These are phyloP conservation scores for Trichechus manatus DNA, from an alignment of 2,113 vertebrate species.

Conservation along the genomic window DNA sequence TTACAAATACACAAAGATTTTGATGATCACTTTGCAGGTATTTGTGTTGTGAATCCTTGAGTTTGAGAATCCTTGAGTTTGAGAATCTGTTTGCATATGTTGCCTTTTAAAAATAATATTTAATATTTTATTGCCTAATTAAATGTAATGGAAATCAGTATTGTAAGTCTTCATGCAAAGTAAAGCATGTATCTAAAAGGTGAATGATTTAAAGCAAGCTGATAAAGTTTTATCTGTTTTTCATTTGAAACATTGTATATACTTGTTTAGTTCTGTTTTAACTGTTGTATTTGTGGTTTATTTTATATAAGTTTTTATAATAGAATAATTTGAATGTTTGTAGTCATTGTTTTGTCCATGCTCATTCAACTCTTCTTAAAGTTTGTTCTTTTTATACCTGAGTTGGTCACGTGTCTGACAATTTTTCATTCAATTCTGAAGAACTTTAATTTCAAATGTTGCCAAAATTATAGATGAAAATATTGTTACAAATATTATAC, in stretches of 20 bases:
- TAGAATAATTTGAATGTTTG: slow-evolving; percentile 51
- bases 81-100: not conserved
- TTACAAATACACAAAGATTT: not conserved
- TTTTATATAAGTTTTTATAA: slow-evolving; percentile 59
- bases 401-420: not conserved
- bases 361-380: not conserved
- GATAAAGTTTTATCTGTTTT: not conserved
- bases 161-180: not conserved
- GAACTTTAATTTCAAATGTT: slow-evolving; percentile 54
- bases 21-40: not conserved
- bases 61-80: not conserved
- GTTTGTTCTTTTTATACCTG: not conserved
- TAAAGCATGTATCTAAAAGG: not conserved
- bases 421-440: slow-evolving; percentile 28
- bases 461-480: too few relatives aligned
- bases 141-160: not conserved
- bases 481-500: too few relatives aligned
- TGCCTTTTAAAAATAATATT: not conserved
- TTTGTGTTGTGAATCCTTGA: too few relatives aligned
- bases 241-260: slow-evolving; percentile 28
- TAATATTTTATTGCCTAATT: not conserved
- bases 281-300: slow-evolving; percentile 27
- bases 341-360: not conserved
- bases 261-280: slow-evolving; percentile 43
- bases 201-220: not conserved